Evolutionary conservation across 2,888 invertebrate genomes (phyloP).

Genomic region (Melanostoma mellinum): DNA sequence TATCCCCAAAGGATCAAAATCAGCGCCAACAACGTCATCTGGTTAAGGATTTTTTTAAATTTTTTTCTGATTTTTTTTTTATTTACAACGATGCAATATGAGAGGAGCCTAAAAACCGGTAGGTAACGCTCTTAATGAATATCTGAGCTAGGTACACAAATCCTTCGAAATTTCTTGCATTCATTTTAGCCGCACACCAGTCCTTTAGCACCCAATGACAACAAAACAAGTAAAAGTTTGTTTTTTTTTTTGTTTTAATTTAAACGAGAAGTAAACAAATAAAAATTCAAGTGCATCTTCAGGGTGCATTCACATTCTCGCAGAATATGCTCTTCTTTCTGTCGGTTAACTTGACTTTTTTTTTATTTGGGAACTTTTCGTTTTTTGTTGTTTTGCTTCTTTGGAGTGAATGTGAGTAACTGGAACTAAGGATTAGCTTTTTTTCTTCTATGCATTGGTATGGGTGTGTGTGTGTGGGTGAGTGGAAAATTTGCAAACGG

Average conservation of each 20-base stretch:
- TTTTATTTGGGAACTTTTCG: constrained; percentile 17
- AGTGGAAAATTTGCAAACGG: constrained; percentile 43
- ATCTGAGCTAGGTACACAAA: constrained; percentile 16
- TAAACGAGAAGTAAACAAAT: constrained; percentile 70
- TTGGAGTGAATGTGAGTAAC: constrained; percentile 31
- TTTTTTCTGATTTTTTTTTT: constrained; percentile 19
- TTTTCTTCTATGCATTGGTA: constrained; percentile 21
- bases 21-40: constrained; percentile 59
- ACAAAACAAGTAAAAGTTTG: constrained; percentile 65
- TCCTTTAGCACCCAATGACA: constrained; percentile 53
- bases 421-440: constrained; percentile 52
- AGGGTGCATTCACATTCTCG: constrained; percentile 72
- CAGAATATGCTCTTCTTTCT: constrained; percentile 45
- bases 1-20: constrained; percentile 67
- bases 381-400: background rate
- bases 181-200: constrained; percentile 48
- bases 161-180: constrained; percentile 48
- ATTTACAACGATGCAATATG: constrained; percentile 38
- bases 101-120: constrained; percentile 25
- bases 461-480: constrained; percentile 10
- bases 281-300: constrained; percentile 72
- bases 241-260: constrained; percentile 52
- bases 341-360: constrained; percentile 17
- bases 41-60: constrained; percentile 1
- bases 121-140: constrained; percentile 58